Base-by-base conservation (phyloP, 2,797 vertebrate species). In the Pseudochaenichthys georgianus region DNA sequence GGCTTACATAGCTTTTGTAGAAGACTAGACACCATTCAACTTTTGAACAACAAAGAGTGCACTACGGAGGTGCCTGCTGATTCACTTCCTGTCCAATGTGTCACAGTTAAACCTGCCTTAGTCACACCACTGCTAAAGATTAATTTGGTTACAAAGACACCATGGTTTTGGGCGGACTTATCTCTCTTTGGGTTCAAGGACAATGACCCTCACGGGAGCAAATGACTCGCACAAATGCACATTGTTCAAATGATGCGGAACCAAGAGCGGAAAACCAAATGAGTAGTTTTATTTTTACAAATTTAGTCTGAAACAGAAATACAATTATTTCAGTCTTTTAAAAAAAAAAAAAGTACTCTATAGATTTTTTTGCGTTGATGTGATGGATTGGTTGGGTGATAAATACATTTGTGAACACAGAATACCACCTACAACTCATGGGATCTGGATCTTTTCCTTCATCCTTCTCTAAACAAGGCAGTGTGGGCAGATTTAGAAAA, bases 61-160 rank as follows among this genome's bases (percentile, higher is more conserved):
- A 64, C 15, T 23, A 38, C 16, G 4, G 34, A 38, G 8, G 38
- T 54, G 47, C 41, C 70, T 54, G 64, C 52, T 83, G 87, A 87
- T 77, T 91, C 85, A 78, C 63, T 67, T 88, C 79, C 80, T 84
- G 67, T 13, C 54, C 38, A 12, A 2, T 19, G 38, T 75, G 70
- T 67, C 67, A 19, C 16, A 64, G 43, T 57, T 58, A 85, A 80
- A 73, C 61, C 41, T 51, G 7, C 55, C 23, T 68, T 51, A 63
- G 48, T 81, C 84, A 84, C n/a, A 28, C 45, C 17, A 4, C 4
- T 12, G 61, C 63, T 53, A 2, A 53, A 28, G 64, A 45, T 60
- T 48, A n/a, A 31, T 55, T 66, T 28, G 28, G 28, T 28, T 28
- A 50, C 65, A 80, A 85, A 84, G 64, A 50, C 34, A 51, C 60